phyloP scores from a whole-genome alignment of 2,888 invertebrate genomes.

The Chloromyia formosa region DNA sequence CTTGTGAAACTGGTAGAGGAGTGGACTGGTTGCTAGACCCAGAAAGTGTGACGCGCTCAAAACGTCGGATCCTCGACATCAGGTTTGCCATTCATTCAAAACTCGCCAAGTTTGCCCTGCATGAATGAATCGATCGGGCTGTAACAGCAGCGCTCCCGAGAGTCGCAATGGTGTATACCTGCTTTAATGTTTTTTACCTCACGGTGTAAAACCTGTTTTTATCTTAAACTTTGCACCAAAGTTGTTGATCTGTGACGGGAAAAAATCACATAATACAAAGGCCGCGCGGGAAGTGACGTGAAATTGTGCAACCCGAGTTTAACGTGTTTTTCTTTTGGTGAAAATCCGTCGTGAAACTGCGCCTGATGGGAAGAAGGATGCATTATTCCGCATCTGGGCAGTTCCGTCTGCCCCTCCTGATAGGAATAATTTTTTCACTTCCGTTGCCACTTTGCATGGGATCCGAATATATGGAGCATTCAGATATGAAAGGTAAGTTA shows the following conservation, averaged over 20 bases:
- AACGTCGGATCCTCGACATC: background rate
- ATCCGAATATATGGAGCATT: conserved; percentile 61
- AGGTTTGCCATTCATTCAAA: conserved; percentile 18
- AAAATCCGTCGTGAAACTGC: background rate
- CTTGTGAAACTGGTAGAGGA: conserved; percentile 8
- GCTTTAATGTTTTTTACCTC: background rate
- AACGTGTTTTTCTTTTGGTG: too few relatives aligned
- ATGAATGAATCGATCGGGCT: conserved; percentile 21
- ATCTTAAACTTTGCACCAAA: background rate
- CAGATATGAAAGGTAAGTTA: conserved; percentile 64
- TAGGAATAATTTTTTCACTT: conserved; percentile 26
- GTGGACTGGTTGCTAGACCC: background rate
- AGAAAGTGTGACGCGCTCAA: background rate
- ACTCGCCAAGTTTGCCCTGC: background rate
- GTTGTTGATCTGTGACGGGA: conserved; percentile 5
- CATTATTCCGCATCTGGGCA: background rate
- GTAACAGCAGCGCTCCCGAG: background rate
- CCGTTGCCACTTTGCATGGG: conserved; percentile 53
- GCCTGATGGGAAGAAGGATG: background rate
- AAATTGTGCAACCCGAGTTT: background rate
- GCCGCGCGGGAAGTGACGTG: too few relatives aligned
- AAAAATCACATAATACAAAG: background rate
- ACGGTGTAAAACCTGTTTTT: conserved; percentile 30
- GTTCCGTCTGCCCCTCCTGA: background rate
- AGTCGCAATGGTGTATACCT: conserved; percentile 25